These are phyloP conservation scores for Drosophila oshimai DNA, from an alignment of 1,140 invertebrate species.

Conservation along the genomic window DNA sequence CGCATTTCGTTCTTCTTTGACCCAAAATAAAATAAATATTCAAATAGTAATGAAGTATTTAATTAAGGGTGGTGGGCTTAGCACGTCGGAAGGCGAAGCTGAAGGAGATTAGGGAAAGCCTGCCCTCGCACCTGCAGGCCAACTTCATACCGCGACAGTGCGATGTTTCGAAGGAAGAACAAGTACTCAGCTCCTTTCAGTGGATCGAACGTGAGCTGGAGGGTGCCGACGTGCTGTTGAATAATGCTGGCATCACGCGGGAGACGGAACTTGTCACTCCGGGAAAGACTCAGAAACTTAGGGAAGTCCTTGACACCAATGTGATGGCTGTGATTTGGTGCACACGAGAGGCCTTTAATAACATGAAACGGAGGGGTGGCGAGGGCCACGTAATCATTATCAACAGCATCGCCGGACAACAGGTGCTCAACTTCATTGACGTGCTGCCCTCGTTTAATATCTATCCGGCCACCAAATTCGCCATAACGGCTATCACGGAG, in stretches of 20 bases:
- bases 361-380: conserved; percentile 86
- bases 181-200: conserved; percentile 87
- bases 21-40: too few relatives aligned
- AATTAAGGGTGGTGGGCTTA: conserved; percentile 88
- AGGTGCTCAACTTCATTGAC: conserved; percentile 78
- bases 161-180: conserved; percentile 87
- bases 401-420: conserved; percentile 79
- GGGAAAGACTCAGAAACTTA: conserved; percentile 77
- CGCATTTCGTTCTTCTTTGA: too few relatives aligned
- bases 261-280: conserved; percentile 84
- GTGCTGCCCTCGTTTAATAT: conserved; percentile 83
- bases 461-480: conserved; percentile 86
- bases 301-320: conserved; percentile 86
- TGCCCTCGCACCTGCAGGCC: conserved; percentile 60
- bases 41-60: too few relatives aligned
- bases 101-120: conserved; percentile 82
- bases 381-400: conserved; percentile 86
- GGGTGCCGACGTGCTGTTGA: conserved; percentile 88
- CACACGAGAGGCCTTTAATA: conserved; percentile 86
- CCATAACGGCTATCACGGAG: conserved; percentile 86
- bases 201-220: conserved; percentile 86
- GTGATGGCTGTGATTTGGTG: conserved; percentile 87
- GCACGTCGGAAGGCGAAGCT: conserved; percentile 86
- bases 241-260: conserved; percentile 88
- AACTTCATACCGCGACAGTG: conserved; percentile 84